phyloP scores from a whole-genome alignment of 2,113 vertebrate species.

The Zeus faber region DNA sequence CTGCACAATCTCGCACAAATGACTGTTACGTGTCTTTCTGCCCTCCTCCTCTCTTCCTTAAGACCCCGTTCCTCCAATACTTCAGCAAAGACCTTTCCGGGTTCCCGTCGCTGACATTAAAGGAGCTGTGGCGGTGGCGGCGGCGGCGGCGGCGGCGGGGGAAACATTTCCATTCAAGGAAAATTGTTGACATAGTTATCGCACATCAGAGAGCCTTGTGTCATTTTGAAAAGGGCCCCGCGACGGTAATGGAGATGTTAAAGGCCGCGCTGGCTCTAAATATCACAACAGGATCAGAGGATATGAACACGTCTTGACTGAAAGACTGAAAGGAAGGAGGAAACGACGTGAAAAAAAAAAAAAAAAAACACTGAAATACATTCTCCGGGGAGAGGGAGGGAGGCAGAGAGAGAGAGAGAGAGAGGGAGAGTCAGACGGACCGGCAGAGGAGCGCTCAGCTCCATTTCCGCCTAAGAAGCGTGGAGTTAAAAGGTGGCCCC shows the following conservation, averaged over 20 bases:
- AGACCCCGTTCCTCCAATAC: background rate
- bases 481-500: slow-evolving; percentile 88
- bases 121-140: slow-evolving; percentile 12
- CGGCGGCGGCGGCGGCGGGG: background rate
- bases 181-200: slow-evolving; percentile 67
- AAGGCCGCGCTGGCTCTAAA: slow-evolving; percentile 59
- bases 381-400: slow-evolving; percentile 6
- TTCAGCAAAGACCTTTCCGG: slow-evolving; percentile 25
- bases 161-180: slow-evolving; percentile 59
- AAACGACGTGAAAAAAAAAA: background rate
- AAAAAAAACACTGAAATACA: no score
- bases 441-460: slow-evolving; percentile 56
- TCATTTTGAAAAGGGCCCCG: slow-evolving; percentile 58
- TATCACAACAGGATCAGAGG: slow-evolving; percentile 62
- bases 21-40: no score
- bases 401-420: slow-evolving; percentile 5
- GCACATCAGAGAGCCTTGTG: slow-evolving; percentile 54
- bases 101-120: slow-evolving; percentile 53
- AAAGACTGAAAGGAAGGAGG: slow-evolving; percentile 36
- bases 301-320: slow-evolving; percentile 52
- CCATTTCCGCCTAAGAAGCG: slow-evolving; percentile 81
- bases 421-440: slow-evolving; percentile 11
- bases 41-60: background rate
- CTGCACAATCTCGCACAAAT: no score
- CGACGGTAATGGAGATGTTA: slow-evolving; percentile 62